Conservation (phyloP, 2,888 invertebrate genomes). For the Dryobota labecula region DNA sequence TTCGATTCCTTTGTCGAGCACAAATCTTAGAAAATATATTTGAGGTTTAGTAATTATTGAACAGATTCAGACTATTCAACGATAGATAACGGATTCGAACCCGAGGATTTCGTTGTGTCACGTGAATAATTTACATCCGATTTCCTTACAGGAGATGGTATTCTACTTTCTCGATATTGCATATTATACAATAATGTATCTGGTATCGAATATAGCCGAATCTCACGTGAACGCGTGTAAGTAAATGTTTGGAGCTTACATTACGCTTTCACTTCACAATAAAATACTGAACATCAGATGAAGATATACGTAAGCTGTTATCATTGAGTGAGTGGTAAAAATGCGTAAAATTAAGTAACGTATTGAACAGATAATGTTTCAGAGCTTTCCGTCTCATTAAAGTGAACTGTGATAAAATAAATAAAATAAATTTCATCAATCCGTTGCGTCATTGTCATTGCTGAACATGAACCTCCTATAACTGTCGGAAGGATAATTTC, state of each 20-base stretch:
- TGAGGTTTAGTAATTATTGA: background rate
- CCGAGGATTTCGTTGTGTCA: background rate
- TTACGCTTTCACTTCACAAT: slow-evolving; percentile 47
- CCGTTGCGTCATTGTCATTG: background rate
- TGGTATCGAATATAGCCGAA: slow-evolving; percentile 15
- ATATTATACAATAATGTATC: slow-evolving; percentile 36
- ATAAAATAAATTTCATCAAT: background rate
- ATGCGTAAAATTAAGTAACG: slow-evolving; percentile 16
- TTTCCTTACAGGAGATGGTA: slow-evolving; percentile 42
- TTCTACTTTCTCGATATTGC: slow-evolving; percentile 36
- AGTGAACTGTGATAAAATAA: background rate
- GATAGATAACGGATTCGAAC: slow-evolving; percentile 9
- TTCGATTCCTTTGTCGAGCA: background rate
- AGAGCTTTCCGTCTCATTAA: slow-evolving; percentile 1
- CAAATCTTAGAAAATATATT: background rate
- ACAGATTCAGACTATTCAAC: background rate
- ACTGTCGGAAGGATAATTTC: background rate
- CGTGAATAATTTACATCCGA: slow-evolving; percentile 33
- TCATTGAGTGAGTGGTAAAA: background rate
- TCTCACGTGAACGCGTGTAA: slow-evolving; percentile 9
- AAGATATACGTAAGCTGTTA: background rate
- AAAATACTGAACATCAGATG: slow-evolving; percentile 20
- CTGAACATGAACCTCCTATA: background rate
- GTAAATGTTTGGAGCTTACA: slow-evolving; percentile 38
- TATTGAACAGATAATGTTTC: background rate